These are phyloP conservation scores for Tenualosa ilisha DNA, from an alignment of 2,797 vertebrate genomes.

Conservation along the genomic window DNA sequence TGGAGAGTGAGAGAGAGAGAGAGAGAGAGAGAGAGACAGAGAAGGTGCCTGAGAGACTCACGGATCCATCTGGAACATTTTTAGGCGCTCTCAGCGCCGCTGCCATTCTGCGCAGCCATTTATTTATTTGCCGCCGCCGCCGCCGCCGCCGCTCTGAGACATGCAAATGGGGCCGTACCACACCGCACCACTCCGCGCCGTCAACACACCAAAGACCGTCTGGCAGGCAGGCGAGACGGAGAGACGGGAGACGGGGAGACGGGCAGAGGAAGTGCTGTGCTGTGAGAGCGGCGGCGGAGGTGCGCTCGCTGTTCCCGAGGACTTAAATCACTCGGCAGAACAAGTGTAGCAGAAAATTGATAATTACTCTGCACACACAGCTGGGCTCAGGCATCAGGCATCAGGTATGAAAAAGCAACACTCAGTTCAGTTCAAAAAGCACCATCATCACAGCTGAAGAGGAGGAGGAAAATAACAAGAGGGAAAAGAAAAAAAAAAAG, in stretches of 20 bases:
- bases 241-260: constrained; percentile 8
- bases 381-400: constrained; percentile 44
- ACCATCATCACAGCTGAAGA: not conserved
- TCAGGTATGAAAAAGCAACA: constrained; percentile 46
- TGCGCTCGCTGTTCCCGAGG: constrained; percentile 13
- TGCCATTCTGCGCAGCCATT: not conserved
- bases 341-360: constrained; percentile 54
- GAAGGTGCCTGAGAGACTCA: not conserved
- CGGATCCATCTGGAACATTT: not conserved
- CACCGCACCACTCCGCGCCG: not conserved
- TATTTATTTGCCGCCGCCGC: constrained; percentile 3
- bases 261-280: not conserved
- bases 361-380: constrained; percentile 44
- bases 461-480: not conserved
- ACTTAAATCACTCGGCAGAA: constrained; percentile 50
- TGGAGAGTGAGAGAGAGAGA: too few relatives aligned
- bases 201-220: not conserved
- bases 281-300: not conserved
- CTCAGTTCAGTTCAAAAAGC: not conserved
- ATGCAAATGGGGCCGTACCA: not conserved
- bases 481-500: too few relatives aligned
- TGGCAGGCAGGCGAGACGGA: not conserved
- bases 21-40: too few relatives aligned
- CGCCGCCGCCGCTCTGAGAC: not conserved
- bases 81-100: not conserved